phyloP scores from a whole-genome alignment of 23 tunicate species.

The Aplidium turbinatum region DNA sequence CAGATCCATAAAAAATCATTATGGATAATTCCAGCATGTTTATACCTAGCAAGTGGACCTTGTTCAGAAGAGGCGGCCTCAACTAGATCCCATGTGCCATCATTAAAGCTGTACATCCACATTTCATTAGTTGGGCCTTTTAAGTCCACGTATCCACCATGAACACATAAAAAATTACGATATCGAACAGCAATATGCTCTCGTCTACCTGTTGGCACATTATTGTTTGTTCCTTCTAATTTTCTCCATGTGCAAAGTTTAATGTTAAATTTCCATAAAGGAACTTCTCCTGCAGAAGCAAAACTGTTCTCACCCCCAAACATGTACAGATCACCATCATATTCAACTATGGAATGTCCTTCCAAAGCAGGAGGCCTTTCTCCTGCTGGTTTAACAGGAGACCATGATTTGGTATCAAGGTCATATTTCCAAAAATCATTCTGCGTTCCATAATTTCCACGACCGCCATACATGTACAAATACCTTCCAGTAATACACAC shows the following conservation, averaged over 20 bases:
- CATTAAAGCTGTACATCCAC: conserved; percentile 59
- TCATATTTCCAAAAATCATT: conserved; percentile 78
- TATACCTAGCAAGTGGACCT: conserved; percentile 59
- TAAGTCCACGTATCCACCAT: conserved; percentile 83
- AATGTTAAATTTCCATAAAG: conserved; percentile 63
- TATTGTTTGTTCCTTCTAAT: background rate
- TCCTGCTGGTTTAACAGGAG: conserved; percentile 23
- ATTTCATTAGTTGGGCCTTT: conserved; percentile 73
- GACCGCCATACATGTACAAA: conserved; percentile 80
- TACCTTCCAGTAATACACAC: conserved; percentile 37
- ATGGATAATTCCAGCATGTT: conserved; percentile 64
- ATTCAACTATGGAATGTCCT: conserved; percentile 73
- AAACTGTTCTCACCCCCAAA: conserved; percentile 89
- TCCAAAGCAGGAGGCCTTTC: conserved; percentile 63
- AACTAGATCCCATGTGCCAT: conserved; percentile 35
- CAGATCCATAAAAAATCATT: conserved; percentile 71
- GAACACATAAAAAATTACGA: conserved; percentile 47
- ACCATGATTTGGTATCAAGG: conserved; percentile 39
- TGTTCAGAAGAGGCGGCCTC: background rate
- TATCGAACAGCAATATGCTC: conserved; percentile 76
- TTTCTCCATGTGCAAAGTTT: conserved; percentile 43
- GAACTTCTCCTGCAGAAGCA: conserved; percentile 72
- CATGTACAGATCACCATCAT: conserved; percentile 45
- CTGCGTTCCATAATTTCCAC: conserved; percentile 57
- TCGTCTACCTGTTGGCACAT: conserved; percentile 60